Evolutionary conservation across 1,140 invertebrate genomes (phyloP), one percentile per base, ranked within the genome.

Genomic region (Homalodisca vitripennis): DNA sequence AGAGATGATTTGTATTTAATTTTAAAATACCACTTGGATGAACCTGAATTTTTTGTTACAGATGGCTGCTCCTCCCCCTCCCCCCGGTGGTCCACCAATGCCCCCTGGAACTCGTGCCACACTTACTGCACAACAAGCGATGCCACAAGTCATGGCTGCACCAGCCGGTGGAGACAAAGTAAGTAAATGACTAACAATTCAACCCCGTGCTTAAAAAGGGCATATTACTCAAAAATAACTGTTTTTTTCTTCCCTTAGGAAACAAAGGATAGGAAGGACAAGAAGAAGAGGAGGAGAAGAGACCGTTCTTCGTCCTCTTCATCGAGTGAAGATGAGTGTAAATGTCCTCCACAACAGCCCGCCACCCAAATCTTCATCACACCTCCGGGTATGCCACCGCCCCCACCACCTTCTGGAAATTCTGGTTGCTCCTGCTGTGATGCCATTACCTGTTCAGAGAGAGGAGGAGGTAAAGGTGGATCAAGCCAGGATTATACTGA

Each of bases 341-440:
- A 60, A 30, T 60, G 55, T 60, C 55, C 55, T 27, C 55, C 55
- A 26, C 24, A 2, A 6, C 24, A 26, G 10, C 55, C 55, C 3
- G 14, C 55, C 24, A 60, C 55, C 3, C 55, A 60, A 26, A 60
- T 60, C 55, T 60, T 60, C 55, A 60, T 60, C 55, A 22, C 14
- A 14, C 55, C 55, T 14, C 55, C 55, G 24, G 55, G 55, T 3
- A 27, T 13, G 14, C 55, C n/a, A n/a, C n/a, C n/a, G n/a, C n/a
- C n/a, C n/a, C n/a, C n/a, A n/a, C n/a, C n/a, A n/a, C n/a, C n/a
- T n/a, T n/a, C n/a, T n/a, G n/a, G n/a, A n/a, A n/a, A n/a, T n/a
- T n/a, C n/a, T n/a, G n/a, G n/a, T n/a, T n/a, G n/a, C n/a, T n/a
- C n/a, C n/a, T n/a, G n/a, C n/a, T n/a, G n/a, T n/a, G n/a, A n/a